Evolutionary conservation across 2,888 invertebrate genomes (phyloP), one percentile per base, ranked within the genome.

Genomic region (Orchestes rusci): DNA sequence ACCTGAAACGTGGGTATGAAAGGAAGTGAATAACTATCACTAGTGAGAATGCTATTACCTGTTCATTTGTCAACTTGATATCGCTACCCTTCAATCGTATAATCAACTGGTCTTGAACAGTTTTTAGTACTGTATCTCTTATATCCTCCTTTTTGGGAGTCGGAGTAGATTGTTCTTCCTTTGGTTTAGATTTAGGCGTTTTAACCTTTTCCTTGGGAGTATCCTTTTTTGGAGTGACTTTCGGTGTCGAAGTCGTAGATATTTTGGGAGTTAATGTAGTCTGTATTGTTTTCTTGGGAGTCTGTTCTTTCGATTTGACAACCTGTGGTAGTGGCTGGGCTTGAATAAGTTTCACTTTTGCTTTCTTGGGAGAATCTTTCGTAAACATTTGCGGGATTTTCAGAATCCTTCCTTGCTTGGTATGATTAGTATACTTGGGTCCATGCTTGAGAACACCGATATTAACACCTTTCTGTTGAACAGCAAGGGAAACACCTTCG

Each of bases 51-150:
- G n/a, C 16, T 33, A 15, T 44, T 45, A 50, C 50, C 48, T 71
- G 69, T 16, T 70, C 68, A 42, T 70, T 70, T 2, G 63, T 57
- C 35, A 70, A 55, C 48, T 67, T 68, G 19, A 73, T 49, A 48
- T 72, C 71, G 2, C 69, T 64, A 39, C 75, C 75, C 53, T 76
- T 77, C 35, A 80, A 71, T 19, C 82, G 69, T 33, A 70, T 69
- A 5, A 70, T 65, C 15, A 82, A 59, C 48, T 76, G 73, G 40
- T 81, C 81, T 12, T 73, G 70, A 28, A 95, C 69, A 0, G 87
- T 84, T 61, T 88, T 89, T 34, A 84, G 76, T 16, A 94, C 89
- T 64, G 85, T 93, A 2, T 85, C 74, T 39, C 94, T 73, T 34
- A 91, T 79, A 5, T 84, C 80, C 56, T 87, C 86, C 49, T 59